Evolutionary conservation across 2,797 vertebrate species (phyloP).

Genomic region (Sandelia bainsii): DNA sequence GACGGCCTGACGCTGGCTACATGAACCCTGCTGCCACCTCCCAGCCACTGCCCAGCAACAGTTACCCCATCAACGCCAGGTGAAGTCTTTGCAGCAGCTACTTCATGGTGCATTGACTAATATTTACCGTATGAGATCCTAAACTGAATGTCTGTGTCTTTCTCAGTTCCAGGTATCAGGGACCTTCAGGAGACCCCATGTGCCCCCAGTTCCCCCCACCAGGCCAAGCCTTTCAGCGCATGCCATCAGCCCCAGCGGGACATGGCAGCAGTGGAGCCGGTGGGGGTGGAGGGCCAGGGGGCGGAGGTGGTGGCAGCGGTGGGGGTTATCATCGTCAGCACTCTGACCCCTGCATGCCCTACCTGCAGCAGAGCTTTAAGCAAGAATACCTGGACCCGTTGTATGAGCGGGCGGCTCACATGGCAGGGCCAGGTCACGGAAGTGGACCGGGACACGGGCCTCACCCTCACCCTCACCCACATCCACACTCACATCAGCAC

Average conservation of each 20-base stretch:
- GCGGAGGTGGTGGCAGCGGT: slow-evolving; percentile 24
- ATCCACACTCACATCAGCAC: slow-evolving; percentile 71
- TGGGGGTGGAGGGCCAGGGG: slow-evolving; percentile 66
- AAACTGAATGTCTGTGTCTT: slow-evolving; percentile 12
- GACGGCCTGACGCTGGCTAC: slow-evolving; percentile 89
- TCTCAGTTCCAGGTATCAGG: slow-evolving; percentile 87
- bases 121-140: background rate
- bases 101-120: background rate
- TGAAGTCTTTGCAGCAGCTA: slow-evolving; percentile 50
- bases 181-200: slow-evolving; percentile 85
- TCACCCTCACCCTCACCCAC: slow-evolving; percentile 22
- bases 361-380: slow-evolving; percentile 93
- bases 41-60: slow-evolving; percentile 81
- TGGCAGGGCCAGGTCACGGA: slow-evolving; percentile 65
- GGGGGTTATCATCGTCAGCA: slow-evolving; percentile 87
- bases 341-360: slow-evolving; percentile 90
- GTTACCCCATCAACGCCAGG: slow-evolving; percentile 83
- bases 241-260: slow-evolving; percentile 80
- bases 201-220: slow-evolving; percentile 87
- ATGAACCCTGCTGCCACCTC: slow-evolving; percentile 85
- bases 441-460: slow-evolving; percentile 44
- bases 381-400: slow-evolving; percentile 91
- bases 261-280: slow-evolving; percentile 61
- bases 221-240: slow-evolving; percentile 86
- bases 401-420: slow-evolving; percentile 87